Conservation (phyloP, 2,888 invertebrate species). For the Cephalotes varians region DNA sequence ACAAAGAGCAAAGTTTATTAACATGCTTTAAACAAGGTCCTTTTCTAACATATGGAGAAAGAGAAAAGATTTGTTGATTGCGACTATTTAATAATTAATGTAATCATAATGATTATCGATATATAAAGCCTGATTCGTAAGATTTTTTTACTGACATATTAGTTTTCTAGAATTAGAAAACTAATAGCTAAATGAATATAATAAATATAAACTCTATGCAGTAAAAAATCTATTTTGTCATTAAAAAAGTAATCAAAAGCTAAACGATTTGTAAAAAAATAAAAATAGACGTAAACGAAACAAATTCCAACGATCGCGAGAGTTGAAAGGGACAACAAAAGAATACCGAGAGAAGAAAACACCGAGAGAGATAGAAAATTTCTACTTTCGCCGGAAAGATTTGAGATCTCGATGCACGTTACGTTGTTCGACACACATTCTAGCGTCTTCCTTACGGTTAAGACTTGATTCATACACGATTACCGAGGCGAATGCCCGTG, state of each 20-base stretch:
- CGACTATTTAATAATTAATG: conserved; percentile 4
- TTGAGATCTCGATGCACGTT: neutral
- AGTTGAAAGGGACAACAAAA: neutral
- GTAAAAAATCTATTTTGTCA: neutral
- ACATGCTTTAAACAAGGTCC: neutral
- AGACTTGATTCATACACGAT: conserved; percentile 58
- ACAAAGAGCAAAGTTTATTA: conserved; percentile 5
- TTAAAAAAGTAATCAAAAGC: neutral
- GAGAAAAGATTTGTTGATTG: neutral
- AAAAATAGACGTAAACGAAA: neutral
- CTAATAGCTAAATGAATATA: too few species aligned
- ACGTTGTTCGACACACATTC: neutral
- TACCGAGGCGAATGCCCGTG: conserved; percentile 53
- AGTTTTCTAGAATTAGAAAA: too few species aligned
- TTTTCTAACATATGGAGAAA: neutral
- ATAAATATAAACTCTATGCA: neutral
- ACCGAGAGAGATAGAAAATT: neutral
- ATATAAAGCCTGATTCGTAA: too few species aligned
- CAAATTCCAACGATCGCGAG: neutral
- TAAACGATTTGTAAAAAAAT: neutral
- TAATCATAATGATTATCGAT: neutral
- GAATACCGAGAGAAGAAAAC: neutral
- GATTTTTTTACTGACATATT: too few species aligned
- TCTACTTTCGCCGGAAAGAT: conserved; percentile 14
- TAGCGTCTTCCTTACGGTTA: conserved; percentile 44